Evolutionary conservation across 2,113 vertebrate genomes (phyloP), one percentile per base, ranked within the genome.

Genomic region (Parus major): DNA sequence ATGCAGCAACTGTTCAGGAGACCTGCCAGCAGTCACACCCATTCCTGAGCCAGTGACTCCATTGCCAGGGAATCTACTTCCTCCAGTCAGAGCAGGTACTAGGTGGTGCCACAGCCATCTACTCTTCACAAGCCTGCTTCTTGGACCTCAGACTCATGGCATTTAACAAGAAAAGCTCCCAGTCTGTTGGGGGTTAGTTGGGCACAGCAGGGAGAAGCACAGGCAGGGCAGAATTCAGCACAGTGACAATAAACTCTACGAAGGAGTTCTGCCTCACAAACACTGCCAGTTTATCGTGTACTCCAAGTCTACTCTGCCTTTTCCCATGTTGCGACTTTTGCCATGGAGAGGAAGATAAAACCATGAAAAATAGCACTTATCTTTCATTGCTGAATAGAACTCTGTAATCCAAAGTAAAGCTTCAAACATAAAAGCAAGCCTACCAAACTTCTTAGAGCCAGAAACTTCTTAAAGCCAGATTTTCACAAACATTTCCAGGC

Each of bases 361-460:
- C 39, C 42, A 50, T 2, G 55, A 76, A 84, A 95, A 76, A 42
- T 1, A 66, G 29, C 36, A 63, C 18, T 72, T 68, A 47, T 61
- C 47, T 81, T 88, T 73, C 24, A 42, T 42, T 88, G 49, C 33
- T 66, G 57, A 76, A 82, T 36, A 86, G 24, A 41, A 64, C 19
- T 63, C 57, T 88, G 16, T 65, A 79, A 82, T 60, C 36, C 41
- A 69, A 86, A 71, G 15, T 41, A 92, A 82, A 90, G 59, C 59
- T 90, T 93, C 53, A 64, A 80, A 78, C 22, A 66, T n/a, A 81
- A 80, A 96, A 95, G 15, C n/a, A 82, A 52, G 21, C 9, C 41
- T 17, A 59, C 1, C 3, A 85, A 92, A 76, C 41, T 61, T n/a
- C 9, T 46, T 17, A 47, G 31, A 72, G 36, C 9, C n/a, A 75